Conservation (phyloP, 2,113 vertebrate species). For the Setophaga petechia region DNA sequence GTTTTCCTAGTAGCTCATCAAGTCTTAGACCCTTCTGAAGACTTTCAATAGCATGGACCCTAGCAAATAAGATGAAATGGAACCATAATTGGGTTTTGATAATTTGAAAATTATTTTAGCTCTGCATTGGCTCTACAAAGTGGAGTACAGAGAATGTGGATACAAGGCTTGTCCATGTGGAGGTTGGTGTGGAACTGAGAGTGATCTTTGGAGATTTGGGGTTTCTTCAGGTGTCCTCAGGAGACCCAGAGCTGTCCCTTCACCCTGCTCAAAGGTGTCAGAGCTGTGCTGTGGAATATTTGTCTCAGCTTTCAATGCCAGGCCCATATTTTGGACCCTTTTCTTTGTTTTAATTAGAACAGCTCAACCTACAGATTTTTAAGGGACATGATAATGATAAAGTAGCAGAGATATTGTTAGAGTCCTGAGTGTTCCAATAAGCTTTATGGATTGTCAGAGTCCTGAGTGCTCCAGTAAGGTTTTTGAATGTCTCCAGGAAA, state of each 20-base stretch:
- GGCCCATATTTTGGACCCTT: not conserved
- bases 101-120: not conserved
- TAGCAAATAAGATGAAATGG: not conserved
- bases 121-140: not conserved
- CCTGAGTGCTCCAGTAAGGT: no score
- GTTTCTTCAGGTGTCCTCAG: not conserved
- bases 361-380: not conserved
- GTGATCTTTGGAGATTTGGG: not conserved
- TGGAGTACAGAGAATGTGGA: not conserved
- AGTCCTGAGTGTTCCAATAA: not conserved
- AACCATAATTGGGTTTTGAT: not conserved
- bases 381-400: rapidly evolving
- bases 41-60: not conserved
- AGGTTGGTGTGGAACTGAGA: not conserved
- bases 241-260: not conserved
- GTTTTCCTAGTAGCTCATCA: not conserved
- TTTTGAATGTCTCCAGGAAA: not conserved
- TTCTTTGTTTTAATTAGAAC: not conserved
- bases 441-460: not conserved
- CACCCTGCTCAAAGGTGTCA: not conserved
- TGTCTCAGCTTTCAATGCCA: not conserved
- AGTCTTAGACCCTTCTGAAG: not conserved
- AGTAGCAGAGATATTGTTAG: not conserved
- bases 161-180: not conserved
- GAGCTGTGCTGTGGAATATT: not conserved